Evolutionary conservation across 2,888 invertebrate genomes (phyloP), one percentile per base, ranked within the genome.

Genomic region (Tinea semifulvella): DNA sequence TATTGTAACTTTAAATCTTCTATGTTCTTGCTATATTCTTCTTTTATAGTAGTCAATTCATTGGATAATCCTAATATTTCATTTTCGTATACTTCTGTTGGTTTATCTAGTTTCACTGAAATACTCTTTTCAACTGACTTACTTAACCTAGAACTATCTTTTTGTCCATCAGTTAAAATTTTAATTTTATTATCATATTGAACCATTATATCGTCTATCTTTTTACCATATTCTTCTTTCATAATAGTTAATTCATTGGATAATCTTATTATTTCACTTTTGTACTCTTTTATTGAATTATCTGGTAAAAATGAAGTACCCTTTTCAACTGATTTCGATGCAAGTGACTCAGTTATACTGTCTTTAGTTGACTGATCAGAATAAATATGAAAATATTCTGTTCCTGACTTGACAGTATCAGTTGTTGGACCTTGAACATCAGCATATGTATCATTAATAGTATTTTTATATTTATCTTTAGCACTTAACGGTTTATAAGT

Each of bases 181-280:
- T 79, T 80, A 39, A 84, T 74, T 44, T 85, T 81, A 50, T 60
- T 68, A 25, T 85, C 84, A 50, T 84, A 84, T 53, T 84, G 84
- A n/a, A 63, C 52, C 63, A 84, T 84, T 31, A 85, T 64, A 3
- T 69, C 69, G 38, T 75, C 68, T 20, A 76, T 61, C 60, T 70
- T 77, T 49, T 65, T 70, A 49, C 69, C 71, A 45, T 70, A 72
- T 51, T 73, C 67, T 48, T 56, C 68, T 55, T 79, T 69, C 36
- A 65, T 58, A 44, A 58, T 65, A 55, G 67, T 63, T 44, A 80
- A 55, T 13, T 64, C 54, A 40, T 58, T 62, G n/a, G 64, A 65
- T 26, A 77, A 54, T 47, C 53, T 47, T 36, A 54, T 52, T 45
- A 80, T 70, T 57, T 66, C 63, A 16, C 52, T 55, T 57, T 73